Conservation (phyloP, 2,888 invertebrate genomes). For the Papilio elwesi region DNA sequence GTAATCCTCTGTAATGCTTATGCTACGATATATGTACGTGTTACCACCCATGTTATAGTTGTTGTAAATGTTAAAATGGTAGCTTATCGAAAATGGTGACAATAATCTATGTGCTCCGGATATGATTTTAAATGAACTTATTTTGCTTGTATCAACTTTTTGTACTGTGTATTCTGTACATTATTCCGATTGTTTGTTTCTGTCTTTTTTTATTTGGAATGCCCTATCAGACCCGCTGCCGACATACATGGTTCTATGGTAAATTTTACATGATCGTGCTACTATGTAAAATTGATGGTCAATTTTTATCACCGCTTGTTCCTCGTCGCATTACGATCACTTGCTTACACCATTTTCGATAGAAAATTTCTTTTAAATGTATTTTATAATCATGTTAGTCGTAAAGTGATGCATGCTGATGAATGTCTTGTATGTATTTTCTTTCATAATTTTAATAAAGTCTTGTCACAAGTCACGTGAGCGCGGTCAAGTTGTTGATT, state of each 20-base stretch:
- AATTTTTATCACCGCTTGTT: slow-evolving; percentile 65
- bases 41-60: slow-evolving; percentile 61
- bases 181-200: slow-evolving; percentile 24
- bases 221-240: slow-evolving; percentile 48
- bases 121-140: slow-evolving; percentile 55
- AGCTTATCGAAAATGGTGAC: slow-evolving; percentile 74
- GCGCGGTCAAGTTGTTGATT: background rate
- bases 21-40: slow-evolving; percentile 63
- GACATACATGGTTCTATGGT: slow-evolving; percentile 18
- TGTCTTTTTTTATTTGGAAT: slow-evolving; percentile 47
- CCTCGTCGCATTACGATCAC: slow-evolving; percentile 63
- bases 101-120: slow-evolving; percentile 54
- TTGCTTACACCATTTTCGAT: slow-evolving; percentile 76
- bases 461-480: slow-evolving; percentile 11
- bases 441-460: slow-evolving; percentile 14
- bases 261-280: slow-evolving; percentile 54
- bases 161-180: slow-evolving; percentile 17
- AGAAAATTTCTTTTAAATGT: slow-evolving; percentile 60
- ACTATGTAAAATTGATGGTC: slow-evolving; percentile 76
- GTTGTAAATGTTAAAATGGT: slow-evolving; percentile 67
- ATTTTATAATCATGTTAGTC: slow-evolving; percentile 36
- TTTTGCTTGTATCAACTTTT: slow-evolving; percentile 55
- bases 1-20: slow-evolving; percentile 68
- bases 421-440: slow-evolving; percentile 24
- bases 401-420: slow-evolving; percentile 34